Evolutionary conservation across 1,140 invertebrate genomes (phyloP).

Genomic region (Drosophila willistoni): DNA sequence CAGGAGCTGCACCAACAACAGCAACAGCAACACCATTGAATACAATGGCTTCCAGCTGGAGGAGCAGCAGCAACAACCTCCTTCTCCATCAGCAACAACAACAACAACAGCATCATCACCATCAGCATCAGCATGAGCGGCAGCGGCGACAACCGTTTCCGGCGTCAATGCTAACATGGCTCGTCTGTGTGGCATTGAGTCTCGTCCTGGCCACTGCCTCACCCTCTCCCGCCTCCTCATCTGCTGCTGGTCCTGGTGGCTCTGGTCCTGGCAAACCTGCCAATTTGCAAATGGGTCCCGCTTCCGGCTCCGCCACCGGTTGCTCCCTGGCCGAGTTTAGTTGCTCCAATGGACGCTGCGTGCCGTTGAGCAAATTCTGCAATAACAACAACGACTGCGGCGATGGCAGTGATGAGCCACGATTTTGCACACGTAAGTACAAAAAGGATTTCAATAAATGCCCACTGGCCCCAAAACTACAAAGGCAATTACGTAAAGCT

Average conservation of each 20-base stretch:
- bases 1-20: constrained; percentile 39
- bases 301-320: constrained; percentile 28
- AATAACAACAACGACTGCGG: constrained; percentile 93
- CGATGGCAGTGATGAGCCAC: constrained; percentile 92
- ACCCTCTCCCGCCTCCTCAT: constrained; percentile 30
- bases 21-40: constrained; percentile 39
- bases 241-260: constrained; percentile 23
- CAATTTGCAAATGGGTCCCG: constrained; percentile 55
- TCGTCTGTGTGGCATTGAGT: constrained; percentile 41
- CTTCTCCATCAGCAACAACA: constrained; percentile 39
- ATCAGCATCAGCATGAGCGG: constrained; percentile 40
- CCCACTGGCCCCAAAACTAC: neutral
- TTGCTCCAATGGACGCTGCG: constrained; percentile 91
- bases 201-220: constrained; percentile 44
- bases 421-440: constrained; percentile 93
- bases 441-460: neutral
- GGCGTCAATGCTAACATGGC: constrained; percentile 47
- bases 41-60: constrained; percentile 56
- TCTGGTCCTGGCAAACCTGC: constrained; percentile 46
- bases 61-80: constrained; percentile 32
- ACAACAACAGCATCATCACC: constrained; percentile 24
- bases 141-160: constrained; percentile 57
- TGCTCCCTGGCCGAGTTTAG: constrained; percentile 92
- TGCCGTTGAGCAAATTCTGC: constrained; percentile 91
- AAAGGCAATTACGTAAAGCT: constrained; percentile 64